Evolutionary conservation across 1,140 invertebrate species (phyloP).

Genomic region (Drosophila lacertosa): DNA sequence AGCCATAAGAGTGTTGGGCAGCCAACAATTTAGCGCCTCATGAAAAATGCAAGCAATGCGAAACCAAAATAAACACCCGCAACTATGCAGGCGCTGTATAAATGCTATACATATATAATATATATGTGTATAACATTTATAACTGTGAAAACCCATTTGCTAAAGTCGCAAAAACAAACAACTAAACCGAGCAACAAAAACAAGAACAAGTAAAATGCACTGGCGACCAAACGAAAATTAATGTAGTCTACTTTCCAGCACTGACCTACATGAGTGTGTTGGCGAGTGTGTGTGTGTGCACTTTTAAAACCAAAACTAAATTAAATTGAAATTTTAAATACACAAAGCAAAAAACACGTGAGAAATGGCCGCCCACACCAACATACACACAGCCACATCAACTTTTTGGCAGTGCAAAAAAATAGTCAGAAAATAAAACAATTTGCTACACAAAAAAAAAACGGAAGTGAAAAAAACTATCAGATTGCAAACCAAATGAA

Average conservation of each 20-base stretch:
- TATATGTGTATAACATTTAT: conserved; percentile 8
- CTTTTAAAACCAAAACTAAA: conserved; percentile 81
- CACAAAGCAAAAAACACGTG: conserved; percentile 57
- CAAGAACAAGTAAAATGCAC: conserved; percentile 18
- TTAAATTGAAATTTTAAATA: conserved; percentile 83
- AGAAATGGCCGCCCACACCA: conserved; percentile 53
- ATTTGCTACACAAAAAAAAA: conserved; percentile 51
- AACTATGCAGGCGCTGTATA: conserved; percentile 43
- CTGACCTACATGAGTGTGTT: conserved; percentile 66
- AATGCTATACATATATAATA: background rate
- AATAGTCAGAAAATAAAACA: conserved; percentile 67
- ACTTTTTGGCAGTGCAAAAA: conserved; percentile 49
- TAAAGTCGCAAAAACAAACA: conserved; percentile 60
- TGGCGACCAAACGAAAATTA: conserved; percentile 72
- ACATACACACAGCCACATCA: conserved; percentile 44
- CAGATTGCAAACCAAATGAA: conserved; percentile 73
- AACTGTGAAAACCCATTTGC: conserved; percentile 67
- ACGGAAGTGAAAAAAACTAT: conserved; percentile 27
- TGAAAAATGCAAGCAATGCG: conserved; percentile 71
- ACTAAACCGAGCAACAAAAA: conserved; percentile 16
- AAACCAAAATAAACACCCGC: conserved; percentile 53
- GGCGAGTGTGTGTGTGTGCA: conserved; percentile 32
- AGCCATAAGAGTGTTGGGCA: conserved; percentile 47
- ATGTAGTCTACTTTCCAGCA: conserved; percentile 75
- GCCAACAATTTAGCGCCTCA: conserved; percentile 63